Base-by-base conservation (phyloP, 1,140 invertebrate genomes). In the Leptinotarsa texana region DNA sequence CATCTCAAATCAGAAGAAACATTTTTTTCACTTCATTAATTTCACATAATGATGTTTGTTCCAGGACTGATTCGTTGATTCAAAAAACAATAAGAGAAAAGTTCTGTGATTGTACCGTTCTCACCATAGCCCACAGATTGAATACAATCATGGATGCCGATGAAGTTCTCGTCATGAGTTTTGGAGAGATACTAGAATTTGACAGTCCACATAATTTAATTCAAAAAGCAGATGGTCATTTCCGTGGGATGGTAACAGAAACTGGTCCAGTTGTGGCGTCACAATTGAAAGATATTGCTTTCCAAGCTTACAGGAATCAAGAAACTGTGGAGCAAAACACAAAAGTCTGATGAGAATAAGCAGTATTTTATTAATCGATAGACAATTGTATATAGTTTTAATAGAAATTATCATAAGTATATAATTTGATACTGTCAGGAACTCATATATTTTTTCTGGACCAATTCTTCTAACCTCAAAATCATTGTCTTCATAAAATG, bases 241-340 rank as follows among this genome's bases (percentile, higher is more conserved):
- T 95, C 85, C 74, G 91, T 93, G 89, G 90, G 91, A 17, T 87
- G 90, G 47, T 90, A 91, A 83, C 91, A 89, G 22, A 91, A 91
- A 91, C 90, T n/a, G 78, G 79, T 17, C 61, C 75, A 13, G 48
- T 22, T 13, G 75, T 82, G 75, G 77, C 78, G 22, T 47, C 63
- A 18, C 77, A 78, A 57, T 71, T 82, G 18, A 75, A 75, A 75
- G 66, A 77, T 77, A 69, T 79, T 13, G 81, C 81, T 33, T 13
- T 73, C 66, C 65, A 79, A 8, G 79, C 77, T 63, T 80, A 78
- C 51, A 57, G 6, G 51, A 57, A 57, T 1, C 33, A 42, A 11
- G 33, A 42, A 42, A 42, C 33, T 42, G 8, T 42, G 33, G 33
- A 42, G 33, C 33, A 42, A 42, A 42, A 42, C 33, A 42, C 33